Evolutionary conservation across 2,797 vertebrate genomes (phyloP).

Genomic region (Octomys mimax): DNA sequence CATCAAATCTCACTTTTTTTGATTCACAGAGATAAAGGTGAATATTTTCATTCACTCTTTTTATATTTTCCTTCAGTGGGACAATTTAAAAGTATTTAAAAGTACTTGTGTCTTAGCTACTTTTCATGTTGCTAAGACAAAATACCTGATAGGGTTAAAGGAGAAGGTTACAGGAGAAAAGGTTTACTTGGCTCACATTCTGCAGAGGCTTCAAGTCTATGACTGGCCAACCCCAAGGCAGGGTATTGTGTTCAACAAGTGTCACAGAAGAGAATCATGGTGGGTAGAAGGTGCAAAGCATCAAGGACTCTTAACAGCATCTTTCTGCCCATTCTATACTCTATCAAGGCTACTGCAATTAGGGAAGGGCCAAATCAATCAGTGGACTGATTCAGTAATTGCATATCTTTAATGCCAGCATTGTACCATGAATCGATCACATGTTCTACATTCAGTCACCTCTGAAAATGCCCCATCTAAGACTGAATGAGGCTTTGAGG

Average conservation of each 20-base stretch:
- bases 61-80: neutral
- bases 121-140: neutral
- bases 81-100: neutral
- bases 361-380: too few species aligned
- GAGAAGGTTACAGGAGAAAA: neutral
- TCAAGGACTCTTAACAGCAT: too few species aligned
- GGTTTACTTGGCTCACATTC: neutral
- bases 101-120: neutral
- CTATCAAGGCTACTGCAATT: too few species aligned
- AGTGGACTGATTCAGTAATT: too few species aligned
- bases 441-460: too few species aligned
- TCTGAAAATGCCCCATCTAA: too few species aligned
- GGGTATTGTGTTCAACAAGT: neutral
- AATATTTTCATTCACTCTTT: slow-evolving; percentile 48
- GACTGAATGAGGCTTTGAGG: too few species aligned
- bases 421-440: too few species aligned
- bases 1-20: neutral
- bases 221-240: neutral
- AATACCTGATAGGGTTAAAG: neutral
- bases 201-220: neutral
- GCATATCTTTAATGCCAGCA: too few species aligned
- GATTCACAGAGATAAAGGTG: slow-evolving; percentile 2
- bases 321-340: too few species aligned
- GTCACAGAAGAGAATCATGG: neutral
- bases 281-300: too few species aligned